Conservation (phyloP, 2,888 invertebrate genomes). For the Neria commutata region DNA sequence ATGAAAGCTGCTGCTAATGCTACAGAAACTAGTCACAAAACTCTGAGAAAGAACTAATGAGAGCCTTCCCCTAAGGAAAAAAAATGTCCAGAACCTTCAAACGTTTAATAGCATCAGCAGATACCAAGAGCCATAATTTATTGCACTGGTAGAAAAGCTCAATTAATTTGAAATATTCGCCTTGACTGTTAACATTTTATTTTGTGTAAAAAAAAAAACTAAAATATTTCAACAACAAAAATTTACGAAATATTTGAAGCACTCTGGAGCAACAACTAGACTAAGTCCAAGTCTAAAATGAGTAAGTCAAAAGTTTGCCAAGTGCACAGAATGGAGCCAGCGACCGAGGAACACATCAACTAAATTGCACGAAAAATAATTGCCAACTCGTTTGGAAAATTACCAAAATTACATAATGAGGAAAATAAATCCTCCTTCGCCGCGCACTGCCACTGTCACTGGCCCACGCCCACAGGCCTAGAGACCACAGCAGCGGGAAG, state of each 20-base stretch:
- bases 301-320: neutral
- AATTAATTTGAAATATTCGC: no score
- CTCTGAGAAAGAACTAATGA: no score
- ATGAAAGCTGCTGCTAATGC: no score
- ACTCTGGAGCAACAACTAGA: slow-evolving; percentile 6
- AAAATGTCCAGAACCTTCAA: no score
- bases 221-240: no score
- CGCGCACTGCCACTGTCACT: neutral
- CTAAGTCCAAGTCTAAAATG: slow-evolving; percentile 12
- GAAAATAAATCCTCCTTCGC: neutral
- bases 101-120: no score
- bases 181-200: no score
- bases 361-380: slow-evolving; percentile 36
- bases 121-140: no score
- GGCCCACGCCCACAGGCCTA: slow-evolving; percentile 1
- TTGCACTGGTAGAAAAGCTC: no score
- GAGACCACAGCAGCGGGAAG: neutral
- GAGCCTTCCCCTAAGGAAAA: no score
- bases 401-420: slow-evolving; percentile 31
- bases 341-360: slow-evolving; percentile 29
- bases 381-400: slow-evolving; percentile 41
- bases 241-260: slow-evolving; percentile 13
- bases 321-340: slow-evolving; percentile 2
- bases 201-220: no score
- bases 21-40: no score